These are phyloP conservation scores for Cheilosia scutellata DNA, from an alignment of 2,888 invertebrate species.

Conservation along the genomic window DNA sequence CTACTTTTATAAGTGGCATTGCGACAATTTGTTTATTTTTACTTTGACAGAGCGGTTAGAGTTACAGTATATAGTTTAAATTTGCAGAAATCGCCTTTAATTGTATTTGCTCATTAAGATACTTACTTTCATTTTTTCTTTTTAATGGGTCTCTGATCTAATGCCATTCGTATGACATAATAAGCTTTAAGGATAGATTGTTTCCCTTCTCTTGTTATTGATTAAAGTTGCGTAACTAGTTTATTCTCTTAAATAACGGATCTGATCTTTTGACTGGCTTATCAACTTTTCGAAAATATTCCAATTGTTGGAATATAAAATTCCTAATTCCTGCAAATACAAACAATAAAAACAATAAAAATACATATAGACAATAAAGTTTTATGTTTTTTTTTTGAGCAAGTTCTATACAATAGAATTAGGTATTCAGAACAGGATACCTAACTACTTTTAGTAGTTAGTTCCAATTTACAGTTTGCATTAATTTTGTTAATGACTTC, in stretches of 20 bases:
- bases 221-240: background rate
- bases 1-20: background rate
- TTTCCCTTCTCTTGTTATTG: background rate
- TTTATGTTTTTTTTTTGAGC: too few relatives aligned
- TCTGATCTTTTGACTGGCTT: background rate
- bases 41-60: background rate
- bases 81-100: conserved; percentile 12
- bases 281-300: background rate
- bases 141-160: conserved; percentile 20
- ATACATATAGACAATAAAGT: too few relatives aligned
- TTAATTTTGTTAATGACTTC: background rate
- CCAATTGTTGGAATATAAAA: background rate
- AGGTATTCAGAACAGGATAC: too few relatives aligned
- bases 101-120: conserved; percentile 15
- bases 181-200: conserved; percentile 18
- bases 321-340: too few relatives aligned
- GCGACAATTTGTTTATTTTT: conserved; percentile 2
- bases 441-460: too few relatives aligned
- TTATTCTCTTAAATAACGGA: background rate
- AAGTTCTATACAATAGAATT: too few relatives aligned
- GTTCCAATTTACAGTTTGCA: too few relatives aligned
- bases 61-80: background rate
- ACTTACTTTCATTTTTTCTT: conserved; percentile 17
- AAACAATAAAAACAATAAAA: too few relatives aligned
- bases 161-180: conserved; percentile 17